Evolutionary conservation across 2,113 vertebrate species (phyloP).

Genomic region (Tenrec ecaudatus): DNA sequence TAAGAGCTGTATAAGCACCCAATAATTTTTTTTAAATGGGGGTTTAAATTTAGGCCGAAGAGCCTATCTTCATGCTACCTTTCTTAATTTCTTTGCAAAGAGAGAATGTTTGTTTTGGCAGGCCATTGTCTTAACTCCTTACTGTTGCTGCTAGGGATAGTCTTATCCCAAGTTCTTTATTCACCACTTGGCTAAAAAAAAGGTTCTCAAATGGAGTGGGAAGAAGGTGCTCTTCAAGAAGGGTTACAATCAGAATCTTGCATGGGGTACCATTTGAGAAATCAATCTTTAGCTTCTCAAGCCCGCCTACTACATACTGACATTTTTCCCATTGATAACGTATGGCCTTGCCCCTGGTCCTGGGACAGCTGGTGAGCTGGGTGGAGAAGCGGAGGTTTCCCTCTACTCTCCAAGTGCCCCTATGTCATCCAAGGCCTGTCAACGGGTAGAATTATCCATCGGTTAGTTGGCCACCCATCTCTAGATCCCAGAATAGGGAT

Average conservation of each 20-base stretch:
- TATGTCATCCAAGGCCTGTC: not conserved
- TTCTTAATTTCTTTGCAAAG: not conserved
- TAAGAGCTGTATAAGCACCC: too few relatives aligned
- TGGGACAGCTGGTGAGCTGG: not conserved
- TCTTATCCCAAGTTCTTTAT: not conserved
- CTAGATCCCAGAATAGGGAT: constrained; percentile 29
- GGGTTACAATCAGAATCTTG: not conserved
- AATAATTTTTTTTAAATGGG: not conserved
- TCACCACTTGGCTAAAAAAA: not conserved
- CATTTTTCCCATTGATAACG: not conserved
- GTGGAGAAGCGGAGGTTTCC: not conserved
- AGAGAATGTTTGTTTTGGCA: not conserved
- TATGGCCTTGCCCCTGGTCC: not conserved
- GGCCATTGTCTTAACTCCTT: not conserved
- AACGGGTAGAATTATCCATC: not conserved
- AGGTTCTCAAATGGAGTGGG: not conserved
- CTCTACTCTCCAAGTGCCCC: not conserved
- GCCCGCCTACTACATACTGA: not conserved
- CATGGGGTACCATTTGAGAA: not conserved
- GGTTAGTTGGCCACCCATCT: not conserved
- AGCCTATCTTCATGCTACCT: not conserved
- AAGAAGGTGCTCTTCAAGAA: not conserved
- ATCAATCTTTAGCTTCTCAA: not conserved
- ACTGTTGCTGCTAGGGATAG: not conserved
- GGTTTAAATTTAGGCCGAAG: not conserved